Conservation (phyloP, 1,140 invertebrate species). For the Drosophila athabasca region DNA sequence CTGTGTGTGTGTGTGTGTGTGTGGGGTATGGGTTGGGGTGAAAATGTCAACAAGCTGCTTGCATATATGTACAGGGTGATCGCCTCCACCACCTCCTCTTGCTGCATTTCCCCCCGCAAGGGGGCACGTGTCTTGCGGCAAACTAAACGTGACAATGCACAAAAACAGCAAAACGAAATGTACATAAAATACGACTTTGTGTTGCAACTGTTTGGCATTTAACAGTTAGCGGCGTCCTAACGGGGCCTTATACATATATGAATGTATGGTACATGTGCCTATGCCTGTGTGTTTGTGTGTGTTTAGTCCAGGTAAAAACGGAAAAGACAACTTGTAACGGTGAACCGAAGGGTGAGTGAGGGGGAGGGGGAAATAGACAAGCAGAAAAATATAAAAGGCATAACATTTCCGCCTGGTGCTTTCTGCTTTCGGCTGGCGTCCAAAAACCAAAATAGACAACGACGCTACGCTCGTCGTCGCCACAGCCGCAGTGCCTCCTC, state of each 20-base stretch:
- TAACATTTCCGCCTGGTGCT: slow-evolving; percentile 63
- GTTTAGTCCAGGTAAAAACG: slow-evolving; percentile 61
- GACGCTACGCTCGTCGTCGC: slow-evolving; percentile 25
- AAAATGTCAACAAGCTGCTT: slow-evolving; percentile 48
- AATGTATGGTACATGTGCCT: not conserved
- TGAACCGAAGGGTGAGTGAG: not conserved
- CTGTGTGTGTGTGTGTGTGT: not conserved
- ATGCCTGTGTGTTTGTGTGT: slow-evolving; percentile 13
- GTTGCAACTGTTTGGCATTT: slow-evolving; percentile 68
- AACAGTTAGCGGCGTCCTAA: slow-evolving; percentile 58
- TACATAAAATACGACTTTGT: slow-evolving; percentile 49
- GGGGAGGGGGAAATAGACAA: slow-evolving; percentile 20
- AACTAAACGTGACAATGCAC: slow-evolving; percentile 41
- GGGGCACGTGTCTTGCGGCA: slow-evolving; percentile 36
- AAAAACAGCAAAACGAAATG: slow-evolving; percentile 16
- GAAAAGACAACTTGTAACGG: slow-evolving; percentile 41
- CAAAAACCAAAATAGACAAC: slow-evolving; percentile 74
- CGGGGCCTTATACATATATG: slow-evolving; percentile 6
- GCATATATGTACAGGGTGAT: slow-evolving; percentile 29
- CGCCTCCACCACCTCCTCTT: too few relatives aligned
- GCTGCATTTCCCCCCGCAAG: not conserved
- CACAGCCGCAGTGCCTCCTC: too few relatives aligned
- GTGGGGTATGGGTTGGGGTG: slow-evolving; percentile 2
- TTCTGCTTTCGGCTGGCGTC: slow-evolving; percentile 59
- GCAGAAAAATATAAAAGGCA: slow-evolving; percentile 62